Evolutionary conservation across 1,140 invertebrate species (phyloP).

Genomic region (Physella acuta): DNA sequence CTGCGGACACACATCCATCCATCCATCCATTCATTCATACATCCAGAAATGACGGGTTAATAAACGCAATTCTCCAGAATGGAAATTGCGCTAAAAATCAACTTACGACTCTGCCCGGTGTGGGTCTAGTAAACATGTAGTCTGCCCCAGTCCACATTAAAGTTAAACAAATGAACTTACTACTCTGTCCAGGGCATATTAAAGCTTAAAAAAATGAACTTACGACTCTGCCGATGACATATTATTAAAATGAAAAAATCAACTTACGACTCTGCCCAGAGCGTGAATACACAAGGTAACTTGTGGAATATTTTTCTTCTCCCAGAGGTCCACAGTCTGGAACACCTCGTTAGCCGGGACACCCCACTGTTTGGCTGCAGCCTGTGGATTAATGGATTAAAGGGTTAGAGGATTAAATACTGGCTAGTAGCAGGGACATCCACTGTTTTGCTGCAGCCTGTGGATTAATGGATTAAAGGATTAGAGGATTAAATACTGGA

Average conservation of each 20-base stretch:
- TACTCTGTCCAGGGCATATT: not conserved
- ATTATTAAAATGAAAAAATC: not conserved
- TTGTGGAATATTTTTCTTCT: constrained; percentile 87
- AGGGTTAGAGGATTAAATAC: too few species aligned
- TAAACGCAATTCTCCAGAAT: too few species aligned
- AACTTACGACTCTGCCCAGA: constrained; percentile 81
- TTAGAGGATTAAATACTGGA: too few species aligned
- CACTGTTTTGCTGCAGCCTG: constrained; percentile 76
- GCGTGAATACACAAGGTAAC: constrained; percentile 86
- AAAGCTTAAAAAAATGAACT: not conserved
- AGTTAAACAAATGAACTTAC: not conserved
- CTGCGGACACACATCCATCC: too few species aligned
- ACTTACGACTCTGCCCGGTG: not conserved
- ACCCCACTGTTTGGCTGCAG: constrained; percentile 78
- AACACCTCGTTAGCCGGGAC: constrained; percentile 88
- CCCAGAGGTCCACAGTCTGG: constrained; percentile 91
- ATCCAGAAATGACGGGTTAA: too few species aligned
- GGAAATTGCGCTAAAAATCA: too few species aligned
- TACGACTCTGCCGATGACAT: not conserved
- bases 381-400: too few species aligned
- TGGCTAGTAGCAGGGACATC: constrained; percentile 85
- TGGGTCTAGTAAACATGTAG: too few species aligned
- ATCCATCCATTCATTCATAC: too few species aligned
- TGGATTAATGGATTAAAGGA: too few species aligned
- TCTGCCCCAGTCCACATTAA: too few species aligned